These are phyloP conservation scores for Acipenser transmontanus DNA, from an alignment of 2,797 vertebrate species.

Conservation along the genomic window DNA sequence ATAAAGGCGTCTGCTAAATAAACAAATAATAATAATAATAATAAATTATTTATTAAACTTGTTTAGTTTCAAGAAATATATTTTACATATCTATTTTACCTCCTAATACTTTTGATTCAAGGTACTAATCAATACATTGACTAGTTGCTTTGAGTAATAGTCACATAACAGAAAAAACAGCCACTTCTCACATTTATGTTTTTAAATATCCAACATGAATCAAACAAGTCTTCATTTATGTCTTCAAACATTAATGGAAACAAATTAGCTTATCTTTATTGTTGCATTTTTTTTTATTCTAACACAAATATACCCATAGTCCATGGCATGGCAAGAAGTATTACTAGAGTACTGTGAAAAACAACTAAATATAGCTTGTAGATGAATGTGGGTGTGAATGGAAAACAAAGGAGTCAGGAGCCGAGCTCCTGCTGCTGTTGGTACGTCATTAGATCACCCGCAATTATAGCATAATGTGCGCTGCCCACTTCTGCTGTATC, in stretches of 20 bases:
- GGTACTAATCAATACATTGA: too few species aligned
- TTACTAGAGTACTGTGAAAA: conserved; percentile 44
- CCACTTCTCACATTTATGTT: too few species aligned
- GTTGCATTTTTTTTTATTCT: conserved; percentile 26
- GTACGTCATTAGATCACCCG: conserved; percentile 50
- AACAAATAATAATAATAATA: too few species aligned
- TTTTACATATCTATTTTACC: too few species aligned
- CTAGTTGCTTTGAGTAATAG: too few species aligned
- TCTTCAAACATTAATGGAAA: conserved; percentile 62
- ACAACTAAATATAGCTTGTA: conserved; percentile 64
- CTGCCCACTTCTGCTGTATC: conserved; percentile 45
- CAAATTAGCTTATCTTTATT: conserved; percentile 68
- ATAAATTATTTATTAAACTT: too few species aligned
- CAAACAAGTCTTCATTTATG: not conserved
- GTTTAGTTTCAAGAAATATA: too few species aligned
- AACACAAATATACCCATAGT: conserved; percentile 29
- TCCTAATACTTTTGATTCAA: too few species aligned
- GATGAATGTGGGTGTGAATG: conserved; percentile 61
- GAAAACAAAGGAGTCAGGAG: conserved; percentile 60
- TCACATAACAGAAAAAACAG: too few species aligned
- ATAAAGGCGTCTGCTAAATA: too few species aligned
- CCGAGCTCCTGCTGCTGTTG: conserved; percentile 46
- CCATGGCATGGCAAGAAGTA: conserved; percentile 22
- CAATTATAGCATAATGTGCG: conserved; percentile 51
- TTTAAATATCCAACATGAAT: too few species aligned